phyloP scores from a whole-genome alignment of 2,797 vertebrate genomes.

The Astyanax mexicanus region DNA sequence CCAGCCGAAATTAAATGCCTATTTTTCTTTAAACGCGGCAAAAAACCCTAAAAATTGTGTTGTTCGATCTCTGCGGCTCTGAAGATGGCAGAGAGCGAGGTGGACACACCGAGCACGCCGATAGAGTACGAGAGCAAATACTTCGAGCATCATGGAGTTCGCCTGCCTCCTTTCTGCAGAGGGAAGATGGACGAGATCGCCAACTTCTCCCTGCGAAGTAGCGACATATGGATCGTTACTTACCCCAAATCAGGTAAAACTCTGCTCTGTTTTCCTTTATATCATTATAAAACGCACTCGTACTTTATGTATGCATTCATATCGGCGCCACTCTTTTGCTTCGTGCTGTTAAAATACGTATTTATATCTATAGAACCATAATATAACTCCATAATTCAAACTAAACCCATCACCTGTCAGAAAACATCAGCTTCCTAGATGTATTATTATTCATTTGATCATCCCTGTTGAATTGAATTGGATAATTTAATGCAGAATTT shows the following conservation, averaged over 20 bases:
- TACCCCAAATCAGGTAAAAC: slow-evolving; percentile 95
- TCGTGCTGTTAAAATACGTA: neutral
- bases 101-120: slow-evolving; percentile 95
- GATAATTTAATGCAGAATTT: too few relatives aligned
- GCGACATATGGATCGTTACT: slow-evolving; percentile 97
- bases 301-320: too few relatives aligned
- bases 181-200: slow-evolving; percentile 98
- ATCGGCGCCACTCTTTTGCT: neutral
- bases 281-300: too few relatives aligned
- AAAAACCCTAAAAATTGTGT: neutral
- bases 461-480: neutral
- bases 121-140: slow-evolving; percentile 98
- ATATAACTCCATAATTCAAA: too few relatives aligned
- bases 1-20: slow-evolving; percentile 26
- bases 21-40: neutral
- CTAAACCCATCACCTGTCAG: neutral
- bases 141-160: slow-evolving; percentile 95
- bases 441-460: neutral
- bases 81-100: slow-evolving; percentile 95
- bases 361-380: too few relatives aligned
- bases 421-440: too few relatives aligned
- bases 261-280: neutral
- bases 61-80: slow-evolving; percentile 37
- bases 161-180: slow-evolving; percentile 96
- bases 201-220: slow-evolving; percentile 92